Evolutionary conservation across 2,888 invertebrate genomes (phyloP), one percentile per base, ranked within the genome.

Genomic region (Labia minor): DNA sequence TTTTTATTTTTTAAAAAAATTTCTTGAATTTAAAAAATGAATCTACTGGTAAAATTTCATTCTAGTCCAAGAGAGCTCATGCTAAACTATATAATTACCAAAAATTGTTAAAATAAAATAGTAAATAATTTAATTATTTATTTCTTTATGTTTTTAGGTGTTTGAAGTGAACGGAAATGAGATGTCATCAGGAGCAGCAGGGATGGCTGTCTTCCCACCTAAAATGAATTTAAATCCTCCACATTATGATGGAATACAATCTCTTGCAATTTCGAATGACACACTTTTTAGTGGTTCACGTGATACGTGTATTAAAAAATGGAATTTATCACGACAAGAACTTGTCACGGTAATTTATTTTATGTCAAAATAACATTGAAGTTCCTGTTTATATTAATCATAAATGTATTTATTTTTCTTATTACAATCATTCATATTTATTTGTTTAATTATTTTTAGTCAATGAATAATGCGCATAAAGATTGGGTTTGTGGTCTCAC

Each of bases 181-280:
- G 26, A 26, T 26, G 26, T 6, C 8, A 6, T 26, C 26, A 6
- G 26, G 26, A 26, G 75, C 76, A 37, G 73, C 73, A 21, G 79
- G 81, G n/a, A n/a, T n/a, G n/a, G 81, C 84, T 71, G 77, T 83
- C 65, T 77, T 77, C 20, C 77, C 80, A 73, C 85, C 83, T 71
- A 79, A 86, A 33, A 82, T 85, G 66, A 84, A 87, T 72, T 79
- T 90, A 67, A 86, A 88, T 72, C 93, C 93, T 14, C 93, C 93
- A 4, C 93, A 93, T 79, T 93, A 93, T 77, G 93, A 93, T 77
- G 93, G 92, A 21, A 90, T 94, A 66, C 90, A 92, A 76, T 88
- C 89, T 62, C 80, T 93, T 64, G 85, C 88, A 33, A 80, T 89
- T 65, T 78, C 80, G 69, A 86, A 84, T 33, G 81, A 84, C 71